A percentile compares a stretch with the other conserved stretches of the same genome.
Conservation (phyloP, 2,113 vertebrate genomes). For the Hiodon alosoides region DNA sequence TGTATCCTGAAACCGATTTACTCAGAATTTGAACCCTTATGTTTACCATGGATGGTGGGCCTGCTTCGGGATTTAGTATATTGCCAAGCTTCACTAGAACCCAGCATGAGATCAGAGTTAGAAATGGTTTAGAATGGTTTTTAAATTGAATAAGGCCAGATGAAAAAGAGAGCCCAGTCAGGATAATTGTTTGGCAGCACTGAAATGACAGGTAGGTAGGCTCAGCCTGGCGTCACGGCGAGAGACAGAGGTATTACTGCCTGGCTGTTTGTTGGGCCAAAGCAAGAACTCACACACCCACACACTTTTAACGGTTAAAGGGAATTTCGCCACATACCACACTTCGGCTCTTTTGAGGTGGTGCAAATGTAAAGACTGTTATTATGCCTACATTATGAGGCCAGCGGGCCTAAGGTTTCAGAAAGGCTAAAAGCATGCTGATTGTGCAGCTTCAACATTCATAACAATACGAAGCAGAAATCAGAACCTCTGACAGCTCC, state of each 20-base stretch:
- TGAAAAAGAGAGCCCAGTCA: neutral
- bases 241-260: slow-evolving; percentile 12
- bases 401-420: neutral
- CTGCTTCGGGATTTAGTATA: slow-evolving; percentile 2
- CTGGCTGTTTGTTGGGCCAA: slow-evolving; percentile 3
- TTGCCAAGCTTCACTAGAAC: neutral
- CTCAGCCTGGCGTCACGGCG: neutral
- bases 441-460: neutral
- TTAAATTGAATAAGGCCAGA: slow-evolving; percentile 13
- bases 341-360: neutral
- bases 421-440: neutral
- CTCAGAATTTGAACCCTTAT: neutral
- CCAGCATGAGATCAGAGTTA: slow-evolving; percentile 4
- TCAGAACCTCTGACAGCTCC: slow-evolving; percentile 27
- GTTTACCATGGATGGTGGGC: neutral
- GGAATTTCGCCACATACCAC: neutral
- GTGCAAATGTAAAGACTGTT: neutral
- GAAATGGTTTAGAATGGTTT: slow-evolving; percentile 10
- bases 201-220: slow-evolving; percentile 10
- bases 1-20: neutral
- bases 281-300: slow-evolving; percentile 20
- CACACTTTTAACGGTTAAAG: slow-evolving; percentile 18
- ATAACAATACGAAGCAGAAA: neutral
- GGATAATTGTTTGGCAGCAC: slow-evolving; percentile 20
- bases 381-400: slow-evolving; percentile 1